Evolutionary conservation across 2,113 vertebrate genomes (phyloP), one percentile per base, ranked within the genome.

Genomic region (Sebastes schlegelii): DNA sequence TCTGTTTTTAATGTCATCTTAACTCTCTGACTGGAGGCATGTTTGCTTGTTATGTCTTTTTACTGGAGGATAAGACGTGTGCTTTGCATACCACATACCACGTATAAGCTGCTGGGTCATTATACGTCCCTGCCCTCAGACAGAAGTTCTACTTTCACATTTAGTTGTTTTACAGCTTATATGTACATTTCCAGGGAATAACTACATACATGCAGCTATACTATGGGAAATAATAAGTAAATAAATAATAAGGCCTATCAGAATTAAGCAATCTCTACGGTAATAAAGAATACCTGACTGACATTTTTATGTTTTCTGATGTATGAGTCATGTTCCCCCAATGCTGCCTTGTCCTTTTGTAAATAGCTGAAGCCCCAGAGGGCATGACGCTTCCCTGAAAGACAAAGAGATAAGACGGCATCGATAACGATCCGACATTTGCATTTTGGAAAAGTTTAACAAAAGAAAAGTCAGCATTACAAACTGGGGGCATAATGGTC

Each of bases 21-120:
- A 2, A 51, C 55, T 7, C 21, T 61, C 17, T 34, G 66, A 54
- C 49, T 51, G 13, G 16, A n/a, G 45, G 57, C 13, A 69, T 60
- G 19, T 46, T 26, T 26, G 6, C 19, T 19, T 19, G 12, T 51
- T 81, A 10, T 49, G 51, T 14, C n/a, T 2, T 71, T 79, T 48
- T 46, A 46, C 17, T 13, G 3, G 55, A 4, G 0, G 2, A 6
- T 26, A 0, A 45, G 13, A 46, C 51, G 4, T 68, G 2, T 26
- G 42, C 34, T 40, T 71, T 21, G n/a, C 52, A 23, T 26, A 45
- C 68, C 40, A 14, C 26, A 26, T 26, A 26, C 26, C 26, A 26
- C 26, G 26, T 26, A 26, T 49, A 2, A 48, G 55, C 10, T 74
- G 43, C 0, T 68, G 0, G 3, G n/a, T 58, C 48, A 8, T 19